Conservation (phyloP, 2,113 vertebrate genomes). For the Noctilio leporinus region DNA sequence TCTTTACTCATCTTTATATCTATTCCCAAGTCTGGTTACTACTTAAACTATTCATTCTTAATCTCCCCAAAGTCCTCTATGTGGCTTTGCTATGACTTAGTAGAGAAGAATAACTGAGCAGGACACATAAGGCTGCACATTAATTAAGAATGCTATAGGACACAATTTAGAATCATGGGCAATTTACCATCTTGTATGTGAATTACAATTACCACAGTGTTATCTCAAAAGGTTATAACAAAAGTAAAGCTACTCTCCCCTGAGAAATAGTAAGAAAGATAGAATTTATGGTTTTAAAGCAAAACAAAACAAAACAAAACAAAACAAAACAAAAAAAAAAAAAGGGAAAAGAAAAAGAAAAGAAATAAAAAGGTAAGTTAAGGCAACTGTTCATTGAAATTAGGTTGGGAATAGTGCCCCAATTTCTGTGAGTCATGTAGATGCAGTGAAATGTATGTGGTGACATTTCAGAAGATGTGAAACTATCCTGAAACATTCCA, state of each 20-base stretch:
- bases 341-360: no score
- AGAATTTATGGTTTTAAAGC: not conserved
- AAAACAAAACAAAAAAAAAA: no score
- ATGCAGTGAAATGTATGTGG: not conserved
- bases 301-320: no score
- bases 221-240: not conserved
- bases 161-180: not conserved
- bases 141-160: not conserved
- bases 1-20: not conserved
- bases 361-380: constrained; percentile 17
- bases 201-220: not conserved
- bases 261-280: not conserved
- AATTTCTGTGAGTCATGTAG: not conserved
- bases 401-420: not conserved
- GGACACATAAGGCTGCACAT: not conserved
- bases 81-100: not conserved
- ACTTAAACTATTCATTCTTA: not conserved
- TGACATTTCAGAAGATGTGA: constrained; percentile 14
- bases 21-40: not conserved
- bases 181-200: not conserved
- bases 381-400: not conserved
- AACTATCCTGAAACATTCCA: not conserved
- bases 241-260: not conserved
- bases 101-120: not conserved
- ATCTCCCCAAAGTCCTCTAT: not conserved